Base-by-base conservation (phyloP, 2,888 invertebrate genomes). In the Fissipunctia ypsillon region DNA sequence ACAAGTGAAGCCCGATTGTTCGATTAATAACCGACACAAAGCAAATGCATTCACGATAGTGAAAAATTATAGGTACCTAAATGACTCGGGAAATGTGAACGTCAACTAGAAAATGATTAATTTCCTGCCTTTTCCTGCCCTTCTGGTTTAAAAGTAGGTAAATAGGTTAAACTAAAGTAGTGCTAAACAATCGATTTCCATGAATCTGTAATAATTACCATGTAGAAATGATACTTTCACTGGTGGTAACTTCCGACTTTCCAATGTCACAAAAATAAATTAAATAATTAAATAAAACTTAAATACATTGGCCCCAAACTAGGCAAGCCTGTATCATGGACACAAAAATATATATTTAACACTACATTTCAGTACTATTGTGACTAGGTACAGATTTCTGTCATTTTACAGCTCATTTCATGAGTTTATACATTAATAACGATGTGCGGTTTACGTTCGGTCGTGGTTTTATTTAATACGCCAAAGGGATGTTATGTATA, bases 131-230 rank as follows among this genome's bases (percentile, higher is more conserved):
- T 60, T 75, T 35, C 5, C 14, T n/a, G 38, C 22, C 48, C 22
- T 35, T 50, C 16, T n/a, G 16, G 28, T 52, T 43, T n/a, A 35
- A 61, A 80, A 74, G n/a, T 63, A 45, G 76, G 76, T 61, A 28
- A 76, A 56, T 73, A 50, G 61, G 81, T 80, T 75, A 73, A 80
- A 12, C 9, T 19, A 60, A 50, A 59, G 28, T 38, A 31, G 25
- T 22, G 16, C n/a, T 16, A 35, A 31, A 56, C 38, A 35, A 74
- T 74, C 61, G 50, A 74, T 80, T 31, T 22, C 14, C 16, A 74
- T 69, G 14, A 77, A 56, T 56, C n/a, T 41, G 54, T 72, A 50
- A 75, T 50, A 25, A 38, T 59, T 19, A 59, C 14, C 14, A 38
- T n/a, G 28, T 25, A 57, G 22, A 1, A 25, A 19, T 25, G 16